Evolutionary conservation across 2,113 vertebrate genomes (phyloP), one percentile per base, ranked within the genome.

Genomic region (Platichthys stellatus): DNA sequence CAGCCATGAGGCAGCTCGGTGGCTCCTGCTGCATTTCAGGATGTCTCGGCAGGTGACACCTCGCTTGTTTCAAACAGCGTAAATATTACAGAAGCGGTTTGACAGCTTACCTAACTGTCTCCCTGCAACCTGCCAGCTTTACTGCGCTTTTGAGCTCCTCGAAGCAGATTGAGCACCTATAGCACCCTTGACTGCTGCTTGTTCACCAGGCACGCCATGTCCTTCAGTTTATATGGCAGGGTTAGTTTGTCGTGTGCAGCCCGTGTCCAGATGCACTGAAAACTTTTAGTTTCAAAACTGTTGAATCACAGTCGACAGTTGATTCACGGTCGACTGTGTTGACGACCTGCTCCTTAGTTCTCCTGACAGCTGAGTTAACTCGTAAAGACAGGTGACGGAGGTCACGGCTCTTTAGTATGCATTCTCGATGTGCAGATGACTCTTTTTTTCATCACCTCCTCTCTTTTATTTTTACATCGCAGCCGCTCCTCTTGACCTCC

Each of bases 381-480:
- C 12, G 68, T 23, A 56, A 63, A 57, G 67, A 65, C 78, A 59
- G 28, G 47, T 70, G 63, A 24, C 38, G 62, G n/a, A 74, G 71
- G 83, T 81, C 64, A 68, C 20, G 10, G 23, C 28, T 61, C 63
- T 61, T 60, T 69, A 65, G 66, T 74, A 38, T 57, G 21, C 63
- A 51, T 49, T 78, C 66, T 69, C 68, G 26, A 80, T 20, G 47
- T 61, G 53, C 40, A 70, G 40, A 71, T 82, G 51, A 78, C 71
- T 81, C 40, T 45, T 71, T 76, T 53, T 35, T 31, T 35, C 40
- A 72, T 77, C 72, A 74, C 62, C 70, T 74, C 68, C 57, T 65
- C 20, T 69, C 5, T 13, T 62, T 76, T 63, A 72, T 74, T 26
- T 40, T 13, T 21, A 67, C 73, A 69, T 58, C 31, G 66, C 31